Evolutionary conservation across 1,140 invertebrate species (phyloP), one percentile per base, ranked within the genome.

Genomic region (Ephestia elutella): DNA sequence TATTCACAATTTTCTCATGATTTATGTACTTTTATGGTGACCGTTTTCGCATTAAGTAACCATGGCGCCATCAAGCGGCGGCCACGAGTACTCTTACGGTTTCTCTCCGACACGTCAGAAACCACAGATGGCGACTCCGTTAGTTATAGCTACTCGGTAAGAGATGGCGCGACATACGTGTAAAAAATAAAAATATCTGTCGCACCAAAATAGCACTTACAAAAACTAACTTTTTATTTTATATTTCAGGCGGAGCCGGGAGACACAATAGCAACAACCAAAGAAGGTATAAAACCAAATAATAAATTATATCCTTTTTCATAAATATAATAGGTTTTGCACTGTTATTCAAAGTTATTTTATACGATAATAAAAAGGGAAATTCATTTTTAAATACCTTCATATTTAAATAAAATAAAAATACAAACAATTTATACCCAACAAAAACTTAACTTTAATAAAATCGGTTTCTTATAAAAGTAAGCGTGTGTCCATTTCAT

Each of bases 31-130:
- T 84, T 80, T 71, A 88, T 88, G 86, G 86, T 88, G 75, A 86
- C 86, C 74, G 80, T 88, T 68, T 86, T 86, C 66, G 61, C 78
- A 17, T 69, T 84, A 63, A 86, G 81, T 71, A 78, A 88, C 56
- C 77, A 88, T 88, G 86, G 86, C 86, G 78, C 86, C 83, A 80
- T 86, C 82, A 86, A 88, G 85, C 85, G 85, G 78, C 85, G 83
- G 74, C 82, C 83, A 32, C 75, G 74, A 9, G 69, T 88, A 80
- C 68, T 88, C 62, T 63, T 88, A 60, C 80, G 71, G 48, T 88
- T 78, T 53, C 73, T 70, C 54, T 75, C 82, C 5, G 66, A 67
- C 54, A 72, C 74, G 67, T 72, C 78, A 10, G 69, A 82, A 7
- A 58, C 38, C 30, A 56, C 19, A 15, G 55, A 63, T 19, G 66